Base-by-base conservation (phyloP, 1,140 invertebrate species). In the Camponotus pennsylvanicus region DNA sequence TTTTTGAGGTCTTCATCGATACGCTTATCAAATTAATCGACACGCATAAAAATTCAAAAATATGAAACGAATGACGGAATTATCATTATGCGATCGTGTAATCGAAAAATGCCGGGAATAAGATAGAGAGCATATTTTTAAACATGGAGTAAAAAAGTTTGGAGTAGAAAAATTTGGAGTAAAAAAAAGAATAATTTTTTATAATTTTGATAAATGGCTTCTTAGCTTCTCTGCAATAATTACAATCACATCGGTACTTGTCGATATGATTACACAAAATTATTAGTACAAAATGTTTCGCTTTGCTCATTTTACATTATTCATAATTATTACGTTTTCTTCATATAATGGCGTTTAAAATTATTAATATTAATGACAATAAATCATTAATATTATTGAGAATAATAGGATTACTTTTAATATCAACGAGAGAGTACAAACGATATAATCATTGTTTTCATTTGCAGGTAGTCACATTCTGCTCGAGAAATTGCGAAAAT, bases 401-500 rank as follows among this genome's bases (percentile, higher is more conserved):
- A 61, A 11, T 34, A 34, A n/a, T 32, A 18, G 34, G 7, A 34
- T 45, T 66, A 13, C 15, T 18, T 77, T 3, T 64, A 6, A 77
- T 34, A 27, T 59, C 21, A 75, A 59, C 34, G 42, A 45, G 27
- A 32, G 21, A 63, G 32, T 63, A 61, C 4, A 11, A 61, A 61
- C 55, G 55, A 3, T 0, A 34, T 49, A 75, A 57, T 61, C 3
- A n/a, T 75, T 52, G 4, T 76, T 84, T 88, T 85, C 88, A 73
- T 76, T 91, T 94, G 11, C 92, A 96, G 96, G 99, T 91, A 98
- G 98, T 91, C 97, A 98, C 94, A 97, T 99, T 91, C 95, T 99
- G 84, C 96, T 98, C 85, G 98, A 99, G 94, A 99, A 99, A 95
- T 95, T 99, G 85, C 97, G 97, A 94, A 97, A 98, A 91, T 99